A percentile compares a stretch with the other conserved stretches of the same genome.
Evolutionary conservation across 2,888 invertebrate genomes (phyloP).

Genomic region (Conomelus anceps): DNA sequence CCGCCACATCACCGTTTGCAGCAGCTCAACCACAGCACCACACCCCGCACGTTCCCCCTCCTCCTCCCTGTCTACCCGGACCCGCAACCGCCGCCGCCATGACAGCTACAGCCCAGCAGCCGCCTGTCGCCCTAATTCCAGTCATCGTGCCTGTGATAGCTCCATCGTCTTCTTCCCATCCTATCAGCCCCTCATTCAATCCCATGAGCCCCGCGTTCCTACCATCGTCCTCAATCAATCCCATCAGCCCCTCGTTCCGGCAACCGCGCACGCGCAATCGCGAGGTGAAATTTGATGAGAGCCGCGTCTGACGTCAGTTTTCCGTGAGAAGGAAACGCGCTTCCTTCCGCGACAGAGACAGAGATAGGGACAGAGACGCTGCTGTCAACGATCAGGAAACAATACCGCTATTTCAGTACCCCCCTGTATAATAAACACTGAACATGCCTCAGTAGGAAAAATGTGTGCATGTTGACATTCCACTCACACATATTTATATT

Average conservation of each 20-base stretch:
- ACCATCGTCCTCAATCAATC: conserved; percentile 21
- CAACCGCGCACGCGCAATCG: conserved; percentile 28
- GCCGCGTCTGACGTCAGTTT: conserved; percentile 32
- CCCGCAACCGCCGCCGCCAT: conserved; percentile 7
- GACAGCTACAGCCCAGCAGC: neutral
- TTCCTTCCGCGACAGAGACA: conserved; percentile 18
- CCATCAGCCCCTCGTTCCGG: conserved; percentile 25
- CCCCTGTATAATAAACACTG: conserved; percentile 12
- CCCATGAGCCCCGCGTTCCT: conserved; percentile 25
- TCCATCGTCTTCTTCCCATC: conserved; percentile 14
- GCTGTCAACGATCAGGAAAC: conserved; percentile 14
- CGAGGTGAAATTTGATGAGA: conserved; percentile 37
- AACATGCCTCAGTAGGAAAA: neutral
- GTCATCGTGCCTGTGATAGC: conserved; percentile 31
- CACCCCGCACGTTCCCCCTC: neutral
- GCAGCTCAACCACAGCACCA: conserved; percentile 25
- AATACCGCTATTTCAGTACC: conserved; percentile 23
- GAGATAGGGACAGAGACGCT: neutral
- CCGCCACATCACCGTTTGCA: conserved; percentile 59
- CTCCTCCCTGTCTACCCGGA: conserved; percentile 11
- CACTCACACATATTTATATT: too few relatives aligned
- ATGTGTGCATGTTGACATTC: neutral
- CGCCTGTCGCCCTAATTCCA: conserved; percentile 28
- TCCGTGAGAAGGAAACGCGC: conserved; percentile 23
- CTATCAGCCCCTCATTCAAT: conserved; percentile 19